These are phyloP conservation scores for Dendronephthya gigantea DNA, from an alignment of 64 coral and sea anemone species.

Conservation along the genomic window DNA sequence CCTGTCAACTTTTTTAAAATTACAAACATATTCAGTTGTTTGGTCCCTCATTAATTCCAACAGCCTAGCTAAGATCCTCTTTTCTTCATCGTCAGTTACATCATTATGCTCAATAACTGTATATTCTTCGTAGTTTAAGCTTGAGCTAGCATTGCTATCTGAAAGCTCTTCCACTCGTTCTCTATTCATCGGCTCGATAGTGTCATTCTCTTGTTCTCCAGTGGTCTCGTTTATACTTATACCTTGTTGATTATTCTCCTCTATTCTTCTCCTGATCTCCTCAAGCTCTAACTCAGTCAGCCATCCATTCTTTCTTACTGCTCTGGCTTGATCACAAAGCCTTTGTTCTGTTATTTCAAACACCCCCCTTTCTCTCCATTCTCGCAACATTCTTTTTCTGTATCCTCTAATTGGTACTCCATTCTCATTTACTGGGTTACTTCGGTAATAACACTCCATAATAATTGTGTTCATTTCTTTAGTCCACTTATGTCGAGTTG, in stretches of 20 bases:
- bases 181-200: not conserved
- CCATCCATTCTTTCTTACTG: conserved; percentile 29
- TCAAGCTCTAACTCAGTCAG: conserved; percentile 3
- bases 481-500: conserved; percentile 40
- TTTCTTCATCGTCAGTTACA: conserved; percentile 13
- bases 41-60: not conserved
- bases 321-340: conserved; percentile 43
- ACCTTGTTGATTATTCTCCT: not conserved
- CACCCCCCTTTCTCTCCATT: conserved; percentile 5
- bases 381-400: not conserved
- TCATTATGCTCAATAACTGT: not conserved
- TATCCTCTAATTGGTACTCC: not conserved
- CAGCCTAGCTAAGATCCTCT: not conserved
- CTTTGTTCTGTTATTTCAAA: conserved; percentile 17
- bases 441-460: conserved; percentile 44
- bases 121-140: not conserved
- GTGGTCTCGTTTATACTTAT: not conserved
- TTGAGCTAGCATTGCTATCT: not conserved
- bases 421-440: conserved; percentile 25
- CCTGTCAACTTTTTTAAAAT: conserved; percentile 6
- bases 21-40: not conserved
- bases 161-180: not conserved
- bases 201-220: not conserved
- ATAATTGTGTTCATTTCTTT: conserved; percentile 26
- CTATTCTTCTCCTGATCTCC: not conserved